Conservation (phyloP, 1,140 invertebrate genomes). For the Zaprionus ghesquierei region DNA sequence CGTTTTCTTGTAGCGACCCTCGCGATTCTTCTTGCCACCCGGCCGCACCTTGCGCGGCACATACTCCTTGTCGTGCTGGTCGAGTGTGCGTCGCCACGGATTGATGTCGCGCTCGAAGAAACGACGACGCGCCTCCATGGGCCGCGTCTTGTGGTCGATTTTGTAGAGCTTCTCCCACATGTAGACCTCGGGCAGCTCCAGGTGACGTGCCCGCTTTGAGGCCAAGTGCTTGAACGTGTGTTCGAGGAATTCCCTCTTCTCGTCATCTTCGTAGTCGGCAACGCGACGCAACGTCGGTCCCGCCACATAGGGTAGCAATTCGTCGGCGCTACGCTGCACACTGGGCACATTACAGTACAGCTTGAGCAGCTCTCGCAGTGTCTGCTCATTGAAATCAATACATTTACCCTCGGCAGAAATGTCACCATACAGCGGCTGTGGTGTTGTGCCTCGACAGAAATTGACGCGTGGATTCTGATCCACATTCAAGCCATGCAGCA, state of each 20-base stretch:
- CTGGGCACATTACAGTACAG: conserved; percentile 89
- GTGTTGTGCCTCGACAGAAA: conserved; percentile 90
- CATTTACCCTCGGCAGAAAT: conserved; percentile 88
- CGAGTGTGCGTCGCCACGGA: conserved; percentile 85
- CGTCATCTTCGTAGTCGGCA: conserved; percentile 87
- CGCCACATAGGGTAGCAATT: conserved; percentile 90
- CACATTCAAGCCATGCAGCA: conserved; percentile 85
- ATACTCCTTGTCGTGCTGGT: conserved; percentile 87
- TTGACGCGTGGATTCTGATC: conserved; percentile 89
- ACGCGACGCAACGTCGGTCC: conserved; percentile 84
- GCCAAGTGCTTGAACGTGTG: conserved; percentile 87
- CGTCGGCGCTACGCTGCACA: conserved; percentile 84
- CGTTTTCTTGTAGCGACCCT: conserved; percentile 84
- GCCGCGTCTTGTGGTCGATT: conserved; percentile 86
- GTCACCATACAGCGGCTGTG: conserved; percentile 89
- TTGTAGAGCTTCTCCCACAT: conserved; percentile 91
- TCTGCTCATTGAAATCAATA: conserved; percentile 91
- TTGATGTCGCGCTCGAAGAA: conserved; percentile 87
- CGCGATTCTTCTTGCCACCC: conserved; percentile 84
- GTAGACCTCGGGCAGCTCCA: conserved; percentile 86
- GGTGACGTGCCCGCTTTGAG: conserved; percentile 86
- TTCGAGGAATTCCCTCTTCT: conserved; percentile 88
- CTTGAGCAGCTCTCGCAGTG: conserved; percentile 88
- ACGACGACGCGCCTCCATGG: conserved; percentile 86
- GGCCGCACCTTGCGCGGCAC: conserved; percentile 86